Evolutionary conservation across 1,140 invertebrate species (phyloP), one percentile per base, ranked within the genome.

Genomic region (Lutraria rhynchaena): DNA sequence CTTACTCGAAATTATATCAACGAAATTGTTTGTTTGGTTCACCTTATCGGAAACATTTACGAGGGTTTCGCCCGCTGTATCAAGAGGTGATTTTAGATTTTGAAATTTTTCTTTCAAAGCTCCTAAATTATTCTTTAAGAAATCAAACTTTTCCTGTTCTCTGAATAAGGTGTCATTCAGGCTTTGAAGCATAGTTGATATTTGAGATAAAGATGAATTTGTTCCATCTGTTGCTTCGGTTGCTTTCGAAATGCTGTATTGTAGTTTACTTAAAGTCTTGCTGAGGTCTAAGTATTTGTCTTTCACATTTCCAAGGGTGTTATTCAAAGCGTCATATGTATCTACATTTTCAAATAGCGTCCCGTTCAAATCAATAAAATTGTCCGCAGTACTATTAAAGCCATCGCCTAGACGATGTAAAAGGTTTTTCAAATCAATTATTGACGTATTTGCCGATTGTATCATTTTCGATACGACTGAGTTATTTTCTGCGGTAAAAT

Each of bases 131-230:
- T 65, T 57, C 27, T 60, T 37, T 9, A 80, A 29, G 31, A 80
- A 80, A 35, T 80, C 76, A 70, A 37, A 60, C 37, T 80, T 80
- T 31, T 35, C 35, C 35, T 80, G 27, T 19, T 80, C 76, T 22
- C 19, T 29, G 24, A 24, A 57, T 13, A 80, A 24, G 1, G 76
- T 69, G 15, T 69, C 41, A 80, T 80, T 67, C 24, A 77, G 3
- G 27, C 17, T n/a, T 15, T 53, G 31, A 29, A 77, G 17, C 19
- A 67, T 17, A 24, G n/a, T 13, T 0, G 60, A 55, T 29, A 77
- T 17, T 7, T 53, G 19, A 5, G 49, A 51, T 7, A 77, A 11
- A n/a, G 61, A 44, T 44, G 58, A 22, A 29, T 65, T 77, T 15
- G 29, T 29, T 1, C 35, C 49, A 27, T 31, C 22, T 0, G 63